Evolutionary conservation across 1,140 invertebrate species (phyloP).

Genomic region (Drosophila funebris): DNA sequence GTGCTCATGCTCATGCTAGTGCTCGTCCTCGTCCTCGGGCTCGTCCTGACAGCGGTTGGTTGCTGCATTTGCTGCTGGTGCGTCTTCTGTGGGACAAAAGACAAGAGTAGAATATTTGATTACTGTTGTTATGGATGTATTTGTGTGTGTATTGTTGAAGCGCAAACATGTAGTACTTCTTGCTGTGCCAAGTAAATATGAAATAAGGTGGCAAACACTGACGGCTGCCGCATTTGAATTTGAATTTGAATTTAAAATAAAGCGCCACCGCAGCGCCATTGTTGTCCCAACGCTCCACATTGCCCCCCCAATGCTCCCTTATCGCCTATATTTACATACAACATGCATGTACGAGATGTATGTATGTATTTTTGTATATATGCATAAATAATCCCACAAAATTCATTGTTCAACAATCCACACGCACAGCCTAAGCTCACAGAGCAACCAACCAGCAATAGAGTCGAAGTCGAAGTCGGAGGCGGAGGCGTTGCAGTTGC

Average conservation of each 20-base stretch:
- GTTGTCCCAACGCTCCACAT: background rate
- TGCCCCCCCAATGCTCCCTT: background rate
- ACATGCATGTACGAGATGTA: background rate
- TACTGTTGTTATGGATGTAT: constrained; percentile 63
- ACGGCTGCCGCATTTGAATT: constrained; percentile 59
- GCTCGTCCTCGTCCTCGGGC: constrained; percentile 12
- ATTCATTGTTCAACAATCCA: constrained; percentile 73
- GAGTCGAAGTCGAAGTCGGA: too few species aligned
- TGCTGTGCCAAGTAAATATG: constrained; percentile 63
- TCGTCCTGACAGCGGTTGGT: constrained; percentile 44
- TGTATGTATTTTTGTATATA: background rate
- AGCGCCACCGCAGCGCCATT: constrained; percentile 52
- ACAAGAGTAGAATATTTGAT: constrained; percentile 80
- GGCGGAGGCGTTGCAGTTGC: constrained; percentile 49
- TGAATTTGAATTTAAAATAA: constrained; percentile 61
- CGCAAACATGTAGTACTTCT: background rate
- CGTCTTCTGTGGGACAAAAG: constrained; percentile 50
- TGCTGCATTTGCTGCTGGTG: constrained; percentile 27
- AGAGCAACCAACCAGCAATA: too few species aligned
- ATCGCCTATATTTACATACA: constrained; percentile 37
- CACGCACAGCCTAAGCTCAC: constrained; percentile 36
- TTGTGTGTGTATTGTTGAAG: constrained; percentile 1
- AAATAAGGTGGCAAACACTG: constrained; percentile 64
- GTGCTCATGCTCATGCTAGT: constrained; percentile 2
- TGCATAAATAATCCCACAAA: constrained; percentile 72